phyloP scores from a whole-genome alignment of 2,113 vertebrate genomes.

The Callipepla squamata region DNA sequence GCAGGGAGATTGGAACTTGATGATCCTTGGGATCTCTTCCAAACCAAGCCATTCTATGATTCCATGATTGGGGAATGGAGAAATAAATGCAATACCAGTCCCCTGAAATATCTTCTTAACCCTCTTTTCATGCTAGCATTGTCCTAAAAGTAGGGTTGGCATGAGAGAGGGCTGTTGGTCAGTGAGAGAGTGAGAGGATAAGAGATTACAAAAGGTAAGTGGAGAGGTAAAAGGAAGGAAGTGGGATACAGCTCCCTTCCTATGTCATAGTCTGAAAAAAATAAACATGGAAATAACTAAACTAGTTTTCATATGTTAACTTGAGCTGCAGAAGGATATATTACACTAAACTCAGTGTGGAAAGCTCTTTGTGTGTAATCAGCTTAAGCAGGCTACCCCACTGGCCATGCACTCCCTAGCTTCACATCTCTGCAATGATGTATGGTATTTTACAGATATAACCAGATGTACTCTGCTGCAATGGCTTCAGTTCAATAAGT shows the following conservation, averaged over 20 bases:
- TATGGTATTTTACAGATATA: not conserved
- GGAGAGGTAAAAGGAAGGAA: not conserved
- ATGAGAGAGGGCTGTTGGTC: not conserved
- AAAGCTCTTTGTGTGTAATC: not conserved
- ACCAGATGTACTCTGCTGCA: fast-evolving
- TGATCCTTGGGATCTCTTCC: no score
- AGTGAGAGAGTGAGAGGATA: no score
- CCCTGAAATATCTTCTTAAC: not conserved
- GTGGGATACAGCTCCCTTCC: not conserved
- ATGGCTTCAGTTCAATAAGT: not conserved
- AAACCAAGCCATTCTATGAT: no score
- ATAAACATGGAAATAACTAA: not conserved
- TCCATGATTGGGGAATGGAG: no score
- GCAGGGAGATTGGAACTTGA: no score
- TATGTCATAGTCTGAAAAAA: not conserved
- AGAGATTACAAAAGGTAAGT: not conserved
- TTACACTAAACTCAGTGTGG: not conserved
- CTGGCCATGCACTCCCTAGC: not conserved
- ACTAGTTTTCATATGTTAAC: not conserved
- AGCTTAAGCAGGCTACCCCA: not conserved
- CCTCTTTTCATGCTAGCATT: not conserved
- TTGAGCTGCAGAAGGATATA: not conserved
- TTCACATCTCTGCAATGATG: not conserved
- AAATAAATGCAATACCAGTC: not conserved
- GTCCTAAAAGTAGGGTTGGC: not conserved